Conservation (phyloP, 2,113 vertebrate genomes). For the Brachyistius frenatus region DNA sequence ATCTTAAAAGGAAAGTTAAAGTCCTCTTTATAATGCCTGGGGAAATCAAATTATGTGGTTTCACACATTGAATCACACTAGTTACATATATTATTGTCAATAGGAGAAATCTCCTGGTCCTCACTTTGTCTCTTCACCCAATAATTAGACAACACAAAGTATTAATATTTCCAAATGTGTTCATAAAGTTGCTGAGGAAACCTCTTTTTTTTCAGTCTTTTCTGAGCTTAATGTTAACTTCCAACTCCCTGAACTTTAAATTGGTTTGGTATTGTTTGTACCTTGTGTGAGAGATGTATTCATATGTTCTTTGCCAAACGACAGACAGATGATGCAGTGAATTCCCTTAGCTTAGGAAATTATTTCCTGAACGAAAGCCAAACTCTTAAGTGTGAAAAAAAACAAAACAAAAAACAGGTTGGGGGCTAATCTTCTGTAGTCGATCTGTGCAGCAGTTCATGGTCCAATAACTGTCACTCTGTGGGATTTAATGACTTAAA, state of each 20-base stretch:
- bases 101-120: not conserved
- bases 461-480: constrained; percentile 49
- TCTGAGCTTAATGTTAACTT: constrained; percentile 6
- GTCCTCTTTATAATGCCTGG: too few species aligned
- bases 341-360: constrained; percentile 49
- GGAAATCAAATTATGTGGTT: too few species aligned
- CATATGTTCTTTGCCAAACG: constrained; percentile 41
- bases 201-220: constrained; percentile 1
- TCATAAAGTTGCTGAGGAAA: not conserved
- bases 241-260: not conserved
- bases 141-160: not conserved
- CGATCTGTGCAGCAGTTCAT: constrained; percentile 31
- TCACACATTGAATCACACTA: too few species aligned
- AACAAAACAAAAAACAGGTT: constrained; percentile 2
- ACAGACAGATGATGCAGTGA: constrained; percentile 50
- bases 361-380: constrained; percentile 36
- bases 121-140: not conserved
- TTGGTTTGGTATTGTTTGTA: constrained; percentile 17
- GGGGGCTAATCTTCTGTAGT: constrained; percentile 23
- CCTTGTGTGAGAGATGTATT: constrained; percentile 50
- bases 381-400: constrained; percentile 8
- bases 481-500: constrained; percentile 55
- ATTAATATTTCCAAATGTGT: not conserved
- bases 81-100: too few species aligned
- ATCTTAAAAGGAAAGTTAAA: too few species aligned